Base-by-base conservation (phyloP, 2,888 invertebrate genomes). In the Cynaeus angustus region DNA sequence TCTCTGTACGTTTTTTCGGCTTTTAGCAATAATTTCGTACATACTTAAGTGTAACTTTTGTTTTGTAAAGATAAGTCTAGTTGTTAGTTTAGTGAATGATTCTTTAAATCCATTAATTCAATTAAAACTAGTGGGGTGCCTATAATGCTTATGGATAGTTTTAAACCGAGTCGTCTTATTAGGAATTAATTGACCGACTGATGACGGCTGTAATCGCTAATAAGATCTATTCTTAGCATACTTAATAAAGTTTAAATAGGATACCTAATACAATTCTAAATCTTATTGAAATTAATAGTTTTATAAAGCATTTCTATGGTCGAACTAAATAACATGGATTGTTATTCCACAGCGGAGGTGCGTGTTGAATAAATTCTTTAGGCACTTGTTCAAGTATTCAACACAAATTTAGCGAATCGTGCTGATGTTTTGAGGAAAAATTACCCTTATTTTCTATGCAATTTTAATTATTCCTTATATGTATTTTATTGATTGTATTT, bases 101-200 rank as follows among this genome's bases (percentile, higher is more conserved):
- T 66, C 52, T 65, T 45, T 68, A 66, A 64, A 69, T 45, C 41
- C 48, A 55, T 56, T 59, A 67, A 67, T 67, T 53, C 52, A 69
- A 61, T 61, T 61, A 37, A 53, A 52, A 50, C 41, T 70, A 70
- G 66, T 61, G 66, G 70, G 70, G 70, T 70, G 70, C 70, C 70
- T 70, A 70, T 70, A 53, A 59, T 70, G 70, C 70, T 70, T 70
- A 66, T 70, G 59, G 70, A 41, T 70, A 70, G 70, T 56, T 56
- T 55, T 69, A 65, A 65, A 64, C 13, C 50, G 62, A 62, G 50
- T 69, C 38, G 28, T 41, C 50, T 69, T 69, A 66, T 66, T 66
- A 46, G 56, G 46, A 66, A 45, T 65, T 65, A 65, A 45, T 14
- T 28, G 65, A 61, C 61, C 61, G 14, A 46, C 61, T 37, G 41